Evolutionary conservation across 2,113 vertebrate species (phyloP).

Genomic region (Chascanopsetta lugubris): DNA sequence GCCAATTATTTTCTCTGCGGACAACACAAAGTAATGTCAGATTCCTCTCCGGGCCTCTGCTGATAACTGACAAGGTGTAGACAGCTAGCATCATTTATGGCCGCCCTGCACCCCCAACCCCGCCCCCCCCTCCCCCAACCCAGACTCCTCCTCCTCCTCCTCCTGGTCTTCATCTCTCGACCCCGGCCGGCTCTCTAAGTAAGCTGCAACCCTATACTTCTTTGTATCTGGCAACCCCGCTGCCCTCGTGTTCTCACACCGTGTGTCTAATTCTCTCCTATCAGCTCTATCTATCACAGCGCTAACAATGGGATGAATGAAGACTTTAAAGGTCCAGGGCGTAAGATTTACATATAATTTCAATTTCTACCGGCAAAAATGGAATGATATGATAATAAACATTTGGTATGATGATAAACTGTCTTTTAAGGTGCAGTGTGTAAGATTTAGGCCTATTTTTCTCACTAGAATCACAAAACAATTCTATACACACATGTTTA

Average conservation of each 20-base stretch:
- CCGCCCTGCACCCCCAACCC: conserved; percentile 53
- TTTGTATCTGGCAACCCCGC: conserved; percentile 30
- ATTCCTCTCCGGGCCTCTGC: conserved; percentile 73
- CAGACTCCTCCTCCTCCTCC: conserved; percentile 12
- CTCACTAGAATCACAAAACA: too few relatives aligned
- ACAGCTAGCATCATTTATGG: conserved; percentile 74
- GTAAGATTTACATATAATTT: too few relatives aligned
- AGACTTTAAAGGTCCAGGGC: conserved; percentile 15
- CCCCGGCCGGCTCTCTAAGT: conserved; percentile 59
- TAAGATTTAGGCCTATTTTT: too few relatives aligned
- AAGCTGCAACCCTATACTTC: conserved; percentile 40
- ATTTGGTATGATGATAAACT: too few relatives aligned
- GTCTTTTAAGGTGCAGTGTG: too few relatives aligned
- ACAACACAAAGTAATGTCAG: conserved; percentile 75
- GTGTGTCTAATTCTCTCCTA: conserved; percentile 42
- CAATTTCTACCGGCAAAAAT: too few relatives aligned
- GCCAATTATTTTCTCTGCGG: conserved; percentile 75
- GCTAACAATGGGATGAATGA: conserved; percentile 11
- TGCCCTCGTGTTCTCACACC: conserved; percentile 55
- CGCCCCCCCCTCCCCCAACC: too few relatives aligned
- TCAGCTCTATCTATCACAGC: conserved; percentile 26
- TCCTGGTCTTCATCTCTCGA: conserved; percentile 62
- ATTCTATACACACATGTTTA: too few relatives aligned
- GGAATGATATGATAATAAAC: too few relatives aligned
- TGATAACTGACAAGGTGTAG: conserved; percentile 79